phyloP scores from a whole-genome alignment of 2,113 vertebrate genomes.

The Percina caprodes region DNA sequence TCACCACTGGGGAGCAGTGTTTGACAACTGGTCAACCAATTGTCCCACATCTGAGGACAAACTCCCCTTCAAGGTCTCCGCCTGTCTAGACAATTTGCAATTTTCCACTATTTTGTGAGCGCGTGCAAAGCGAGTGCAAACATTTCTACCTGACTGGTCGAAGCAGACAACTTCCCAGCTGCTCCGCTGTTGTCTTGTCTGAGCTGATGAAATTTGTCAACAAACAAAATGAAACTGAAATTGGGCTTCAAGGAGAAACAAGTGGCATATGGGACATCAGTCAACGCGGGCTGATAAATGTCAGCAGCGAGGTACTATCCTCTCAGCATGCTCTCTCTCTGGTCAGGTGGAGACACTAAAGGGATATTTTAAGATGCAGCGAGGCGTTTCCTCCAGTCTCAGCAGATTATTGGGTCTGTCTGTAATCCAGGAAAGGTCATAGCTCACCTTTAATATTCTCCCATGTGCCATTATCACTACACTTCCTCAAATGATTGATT shows the following conservation, averaged over 20 bases:
- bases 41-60: constrained; percentile 40
- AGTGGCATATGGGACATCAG: constrained; percentile 29
- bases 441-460: constrained; percentile 61
- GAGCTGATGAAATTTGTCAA: constrained; percentile 65
- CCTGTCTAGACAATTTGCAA: constrained; percentile 63
- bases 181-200: constrained; percentile 37
- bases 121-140: neutral
- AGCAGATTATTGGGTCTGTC: constrained; percentile 35
- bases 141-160: constrained; percentile 44
- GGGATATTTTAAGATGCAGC: constrained; percentile 54
- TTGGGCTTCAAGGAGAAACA: constrained; percentile 55
- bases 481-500: constrained; percentile 53
- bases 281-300: constrained; percentile 59
- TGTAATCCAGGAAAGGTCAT: constrained; percentile 63
- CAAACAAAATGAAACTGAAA: constrained; percentile 56
- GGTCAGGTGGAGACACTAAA: constrained; percentile 10
- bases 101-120: constrained; percentile 48
- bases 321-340: neutral
- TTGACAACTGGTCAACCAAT: constrained; percentile 9
- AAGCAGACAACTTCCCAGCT: constrained; percentile 31
- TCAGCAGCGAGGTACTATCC: constrained; percentile 30
- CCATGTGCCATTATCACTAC: constrained; percentile 23
- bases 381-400: constrained; percentile 48
- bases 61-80: constrained; percentile 46
- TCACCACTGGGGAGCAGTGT: constrained; percentile 66